Base-by-base conservation (phyloP, 2,797 vertebrate genomes). In the Mastacembelus armatus region DNA sequence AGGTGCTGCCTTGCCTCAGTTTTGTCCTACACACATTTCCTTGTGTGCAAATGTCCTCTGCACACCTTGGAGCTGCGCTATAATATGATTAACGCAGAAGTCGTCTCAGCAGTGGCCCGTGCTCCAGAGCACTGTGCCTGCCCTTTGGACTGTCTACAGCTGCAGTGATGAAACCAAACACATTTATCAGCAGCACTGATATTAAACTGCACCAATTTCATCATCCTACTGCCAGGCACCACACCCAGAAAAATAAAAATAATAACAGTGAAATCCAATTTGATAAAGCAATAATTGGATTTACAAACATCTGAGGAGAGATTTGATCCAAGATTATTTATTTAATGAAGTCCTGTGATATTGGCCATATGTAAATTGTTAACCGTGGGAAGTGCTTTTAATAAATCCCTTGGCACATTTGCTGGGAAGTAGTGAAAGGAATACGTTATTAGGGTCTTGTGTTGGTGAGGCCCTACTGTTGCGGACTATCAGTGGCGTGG, bases 281-380 rank as follows among this genome's bases (percentile, higher is more conserved):
- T 91, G 83, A 91, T 92, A 86, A 89, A 87, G 84, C 77, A 88
- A 87, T 92, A 91, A 94, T 92, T 92, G 71, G 88, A 92, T 93
- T 89, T 89, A 77, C 82, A 90, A 92, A 92, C 87, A 92, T 92
- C 85, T 84, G 85, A 89, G 86, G 75, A 87, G 84, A 90, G 87
- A 92, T 88, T 79, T 82, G 89, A 89, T 91, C 81, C 80, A 66
- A 82, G 79, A 91, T 92, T 90, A 90, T 92, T 90, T 77, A 80
- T 89, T 85, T 91, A 92, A 92, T 92, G 87, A 91, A 91, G 87
- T 91, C 81, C 79, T 88, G 79, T 86, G 86, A 89, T 91, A 90
- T 90, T 90, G 85, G 83, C 81, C 75, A 77, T 89, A 92, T 92
- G 89, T 86, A 92, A 92, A 92, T 91, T 84, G 88, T 91, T 89